These are phyloP conservation scores for Channa maculata DNA, from an alignment of 2,113 vertebrate species.

Conservation along the genomic window DNA sequence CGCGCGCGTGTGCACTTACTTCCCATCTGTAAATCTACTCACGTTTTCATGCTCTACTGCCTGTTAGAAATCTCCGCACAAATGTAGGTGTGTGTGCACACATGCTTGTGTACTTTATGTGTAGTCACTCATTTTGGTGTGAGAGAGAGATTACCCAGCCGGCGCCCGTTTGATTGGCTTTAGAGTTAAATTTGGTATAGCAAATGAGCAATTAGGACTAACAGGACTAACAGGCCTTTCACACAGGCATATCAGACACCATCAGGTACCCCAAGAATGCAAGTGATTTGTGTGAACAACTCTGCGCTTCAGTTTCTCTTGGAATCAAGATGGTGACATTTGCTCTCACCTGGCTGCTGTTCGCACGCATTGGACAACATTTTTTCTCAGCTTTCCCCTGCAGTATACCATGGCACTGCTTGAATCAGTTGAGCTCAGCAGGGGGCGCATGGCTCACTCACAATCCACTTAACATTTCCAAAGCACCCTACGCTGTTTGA, in stretches of 20 bases:
- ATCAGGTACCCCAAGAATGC: too few relatives aligned
- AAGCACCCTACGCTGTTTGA: not conserved
- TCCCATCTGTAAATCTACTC: constrained; percentile 55
- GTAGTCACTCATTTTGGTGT: not conserved
- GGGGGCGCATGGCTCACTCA: too few relatives aligned
- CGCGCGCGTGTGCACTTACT: constrained; percentile 28
- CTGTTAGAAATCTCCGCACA: constrained; percentile 12
- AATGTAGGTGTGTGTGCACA: constrained; percentile 7
- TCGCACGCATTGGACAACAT: too few relatives aligned
- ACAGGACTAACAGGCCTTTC: not conserved
- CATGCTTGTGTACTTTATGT: not conserved
- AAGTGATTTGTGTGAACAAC: too few relatives aligned
- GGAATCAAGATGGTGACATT: too few relatives aligned
- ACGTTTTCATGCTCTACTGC: constrained; percentile 32
- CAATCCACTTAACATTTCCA: too few relatives aligned
- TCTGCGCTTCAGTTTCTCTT: too few relatives aligned
- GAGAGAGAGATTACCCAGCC: constrained; percentile 54
- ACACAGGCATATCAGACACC: too few relatives aligned
- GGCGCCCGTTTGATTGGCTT: constrained; percentile 73
- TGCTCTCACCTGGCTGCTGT: too few relatives aligned
- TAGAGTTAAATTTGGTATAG: constrained; percentile 69
- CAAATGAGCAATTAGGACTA: constrained; percentile 5
- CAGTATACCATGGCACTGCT: too few relatives aligned
- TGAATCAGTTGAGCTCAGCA: too few relatives aligned
- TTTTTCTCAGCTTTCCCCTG: too few relatives aligned